phyloP scores from a whole-genome alignment of 2,888 invertebrate genomes.

The Macrosiphum euphorbiae region DNA sequence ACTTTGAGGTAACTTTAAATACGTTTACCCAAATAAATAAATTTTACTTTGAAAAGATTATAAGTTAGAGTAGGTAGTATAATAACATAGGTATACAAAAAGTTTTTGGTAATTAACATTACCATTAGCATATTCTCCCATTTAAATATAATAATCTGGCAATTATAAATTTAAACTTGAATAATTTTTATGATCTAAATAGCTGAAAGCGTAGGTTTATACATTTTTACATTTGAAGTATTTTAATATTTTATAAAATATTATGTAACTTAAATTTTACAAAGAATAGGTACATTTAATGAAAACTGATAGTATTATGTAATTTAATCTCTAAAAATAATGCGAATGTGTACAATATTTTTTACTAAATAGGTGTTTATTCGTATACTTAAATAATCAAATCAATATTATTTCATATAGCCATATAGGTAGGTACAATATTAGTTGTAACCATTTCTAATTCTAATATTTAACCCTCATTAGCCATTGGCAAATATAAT shows the following conservation, averaged over 20 bases:
- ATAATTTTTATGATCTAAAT: background rate
- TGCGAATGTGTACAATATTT: background rate
- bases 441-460: background rate
- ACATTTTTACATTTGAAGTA: background rate
- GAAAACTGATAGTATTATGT: background rate
- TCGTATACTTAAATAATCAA: background rate
- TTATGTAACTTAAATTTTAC: background rate
- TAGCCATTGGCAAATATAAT: background rate
- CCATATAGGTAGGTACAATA: background rate
- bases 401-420: background rate
- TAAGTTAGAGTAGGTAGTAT: background rate
- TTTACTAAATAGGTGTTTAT: background rate
- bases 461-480: background rate
- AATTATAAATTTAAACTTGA: background rate
- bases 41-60: conserved; percentile 12
- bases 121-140: background rate
- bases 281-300: background rate
- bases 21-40: background rate
- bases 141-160: conserved; percentile 4
- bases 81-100: background rate
- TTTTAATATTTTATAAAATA: background rate
- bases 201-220: background rate
- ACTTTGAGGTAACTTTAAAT: background rate
- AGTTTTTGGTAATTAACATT: background rate
- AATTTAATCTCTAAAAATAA: background rate